Evolutionary conservation across 2,888 invertebrate species (phyloP), one percentile per base, ranked within the genome.

Genomic region (Slavum lentiscoides): DNA sequence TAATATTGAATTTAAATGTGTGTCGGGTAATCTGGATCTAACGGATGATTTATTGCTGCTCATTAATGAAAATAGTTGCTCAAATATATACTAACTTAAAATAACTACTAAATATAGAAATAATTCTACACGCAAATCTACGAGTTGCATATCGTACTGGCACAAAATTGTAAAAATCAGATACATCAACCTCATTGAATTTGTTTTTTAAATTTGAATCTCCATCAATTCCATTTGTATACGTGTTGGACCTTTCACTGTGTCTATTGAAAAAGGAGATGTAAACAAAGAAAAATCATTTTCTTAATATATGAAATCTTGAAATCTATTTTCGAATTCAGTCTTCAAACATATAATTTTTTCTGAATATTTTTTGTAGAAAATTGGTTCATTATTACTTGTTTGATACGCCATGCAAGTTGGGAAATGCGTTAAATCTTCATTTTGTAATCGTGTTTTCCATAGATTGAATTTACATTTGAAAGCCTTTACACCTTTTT

Each of bases 261-360:
- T 30, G 30, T 62, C 30, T 61, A 23, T 61, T 23, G 23, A 61
- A 61, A 61, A 23, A 61, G 21, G 61, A 61, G 11, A 62, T 6
- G 30, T 30, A 6, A 61, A 37, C 62, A 30, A 62, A 30, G 62
- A 11, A 17, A 62, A 62, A 62, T 30, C 30, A 30, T 62, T 62
- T 62, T 62, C 62, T 62, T 30, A 62, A 62, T 62, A 62, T 62
- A 30, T 62, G 15, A 62, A 62, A 62, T 62, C 62, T 39, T 62
- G 62, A 62, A 62, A 30, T 4, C 15, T 30, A 30, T 62, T 62
- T 62, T 62, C 62, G 23, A 62, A 62, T 66, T 66, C 9, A 19
- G 17, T 37, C 4, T 37, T 7, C 37, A 64, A 64, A 64, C 37
- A 64, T 37, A 64, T 58, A 58, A 58, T 19, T 58, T 58, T 58